A percentile compares a stretch with the other conserved stretches of the same genome.
Conservation (phyloP, 2,797 vertebrate genomes). For the Alca torda region DNA sequence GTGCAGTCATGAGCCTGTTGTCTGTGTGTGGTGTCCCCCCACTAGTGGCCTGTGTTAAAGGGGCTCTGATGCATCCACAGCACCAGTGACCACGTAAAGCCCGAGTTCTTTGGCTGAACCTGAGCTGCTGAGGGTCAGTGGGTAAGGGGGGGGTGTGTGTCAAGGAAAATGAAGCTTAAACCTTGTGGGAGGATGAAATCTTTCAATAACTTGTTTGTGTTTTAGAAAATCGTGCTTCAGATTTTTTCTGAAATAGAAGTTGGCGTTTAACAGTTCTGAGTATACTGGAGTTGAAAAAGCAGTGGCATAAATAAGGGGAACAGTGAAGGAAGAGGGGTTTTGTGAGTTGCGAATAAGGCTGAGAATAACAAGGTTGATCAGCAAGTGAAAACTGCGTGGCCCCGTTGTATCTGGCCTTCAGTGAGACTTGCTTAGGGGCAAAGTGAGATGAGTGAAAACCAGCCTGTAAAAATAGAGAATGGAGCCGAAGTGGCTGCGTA, state of each 20-base stretch:
- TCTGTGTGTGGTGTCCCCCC: fast-evolving
- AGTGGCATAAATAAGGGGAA: neutral
- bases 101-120: fast-evolving
- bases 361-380: neutral
- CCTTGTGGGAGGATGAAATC: fast-evolving
- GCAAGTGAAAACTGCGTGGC: fast-evolving
- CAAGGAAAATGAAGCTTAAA: neutral
- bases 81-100: fast-evolving
- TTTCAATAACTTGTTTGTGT: fast-evolving
- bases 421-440: neutral
- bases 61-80: fast-evolving
- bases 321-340: neutral
- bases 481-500: neutral
- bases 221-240: fast-evolving
- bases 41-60: fast-evolving
- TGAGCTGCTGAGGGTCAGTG: neutral
- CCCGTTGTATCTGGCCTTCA: fast-evolving
- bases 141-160: neutral
- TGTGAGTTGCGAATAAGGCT: neutral
- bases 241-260: neutral
- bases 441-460: neutral
- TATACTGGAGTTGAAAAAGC: fast-evolving
- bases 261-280: fast-evolving
- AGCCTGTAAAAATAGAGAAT: fast-evolving
- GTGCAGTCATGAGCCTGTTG: fast-evolving